Base-by-base conservation (phyloP, 1,140 invertebrate species). In the Atta colombica region DNA sequence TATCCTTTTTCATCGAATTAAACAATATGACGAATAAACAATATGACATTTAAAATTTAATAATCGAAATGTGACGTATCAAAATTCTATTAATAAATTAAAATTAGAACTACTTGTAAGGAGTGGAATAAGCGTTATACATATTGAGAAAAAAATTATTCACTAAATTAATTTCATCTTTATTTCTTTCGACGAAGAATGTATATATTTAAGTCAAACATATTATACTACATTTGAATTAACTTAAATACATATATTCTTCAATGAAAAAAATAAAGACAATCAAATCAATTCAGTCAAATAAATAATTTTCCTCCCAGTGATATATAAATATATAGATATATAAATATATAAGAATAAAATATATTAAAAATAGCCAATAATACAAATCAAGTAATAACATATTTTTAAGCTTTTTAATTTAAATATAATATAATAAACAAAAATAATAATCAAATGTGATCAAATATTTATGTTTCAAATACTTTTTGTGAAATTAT, bases 21-120 rank as follows among this genome's bases (percentile, higher is more conserved):
- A 8, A 10, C 8, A 25, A 25, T 25, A 25, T 25, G 25, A 45
- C 10, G 8, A 10, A 45, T 45, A 45, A 45, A 45, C 39, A 45
- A 45, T 10, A 45, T 45, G 8, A 35, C 6, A 55, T 58, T 74
- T 5, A 35, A 55, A 12, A 66, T 31, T 35, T 35, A 2, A 16
- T 72, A 31, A 31, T 31, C 2, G n/a, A 68, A 3, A 45, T 1
- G 35, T 28, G 0, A 61, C 3, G 7, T 31, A 71, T 53, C 28
- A 55, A 72, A 55, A 28, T 72, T 71, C 49, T 58, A 28, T 18
- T 21, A 74, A n/a, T 35, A 8, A n/a, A 55, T 72, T n/a, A 72
- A 72, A 74, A 74, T 58, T 39, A 0, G 0, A 51, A 35, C 10
- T 35, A 58, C 58, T 55, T 55, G 8, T 35, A 55, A 55, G 3